Evolutionary conservation across 2,888 invertebrate genomes (phyloP), one percentile per base, ranked within the genome.

Genomic region (Cetonia aurata): DNA sequence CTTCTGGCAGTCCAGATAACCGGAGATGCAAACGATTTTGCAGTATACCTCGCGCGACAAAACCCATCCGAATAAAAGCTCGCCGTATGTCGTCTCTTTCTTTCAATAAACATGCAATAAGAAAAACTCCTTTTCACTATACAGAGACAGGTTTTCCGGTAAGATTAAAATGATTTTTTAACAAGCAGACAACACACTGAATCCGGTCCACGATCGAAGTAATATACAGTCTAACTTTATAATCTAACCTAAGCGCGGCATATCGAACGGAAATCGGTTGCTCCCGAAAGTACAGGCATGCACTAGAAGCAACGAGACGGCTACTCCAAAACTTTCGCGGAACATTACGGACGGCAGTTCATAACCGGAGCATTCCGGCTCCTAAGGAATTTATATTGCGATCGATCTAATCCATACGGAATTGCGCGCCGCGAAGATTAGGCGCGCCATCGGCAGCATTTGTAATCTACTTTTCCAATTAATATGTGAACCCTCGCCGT

Each of bases 361-460:
- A 77, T 78, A 79, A 77, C 74, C 76, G 76, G 10, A 37, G 73
- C 75, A 79, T 80, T 79, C 80, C 80, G 73, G 79, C 79, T 76
- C 72, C 74, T 73, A 60, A 74, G 79, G 80, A 82, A 82, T 82
- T 82, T 82, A 82, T 82, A 82, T 82, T 82, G 79, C 77, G 78
- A 80, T 81, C 80, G 79, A 79, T 80, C 78, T 77, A 77, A 74
- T 76, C 71, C 75, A 73, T 67, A 59, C 71, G 67, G 3, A 15
- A 33, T 13, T 13, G 52, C 41, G 71, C 67, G 67, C 67, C 67
- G 67, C 67, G 67, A 44, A 52, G 65, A 71, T 67, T 67, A 67
- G 67, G 59, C 67, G 71, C 71, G 59, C 59, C 66, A 57, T 71
- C 71, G 71, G 67, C 48, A 71, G 71, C 71, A 71, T 71, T 67